These are phyloP conservation scores for Athalia rosae DNA, from an alignment of 2,888 invertebrate genomes.

Conservation along the genomic window DNA sequence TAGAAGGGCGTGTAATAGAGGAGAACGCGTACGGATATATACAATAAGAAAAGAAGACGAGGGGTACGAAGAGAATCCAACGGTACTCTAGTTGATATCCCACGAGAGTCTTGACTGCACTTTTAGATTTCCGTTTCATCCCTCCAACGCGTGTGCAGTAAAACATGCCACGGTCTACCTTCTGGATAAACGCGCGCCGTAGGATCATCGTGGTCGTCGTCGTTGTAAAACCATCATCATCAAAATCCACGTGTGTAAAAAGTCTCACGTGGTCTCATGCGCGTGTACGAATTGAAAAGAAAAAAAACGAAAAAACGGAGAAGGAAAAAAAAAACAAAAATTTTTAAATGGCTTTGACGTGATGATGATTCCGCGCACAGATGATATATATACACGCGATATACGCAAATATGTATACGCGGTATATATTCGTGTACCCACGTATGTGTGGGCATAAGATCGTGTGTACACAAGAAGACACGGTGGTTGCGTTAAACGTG, in stretches of 20 bases:
- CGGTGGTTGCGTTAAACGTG: constrained; percentile 45
- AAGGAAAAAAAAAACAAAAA: constrained; percentile 2
- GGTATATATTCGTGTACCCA: background rate
- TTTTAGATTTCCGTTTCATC: constrained; percentile 48
- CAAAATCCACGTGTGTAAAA: too few species aligned
- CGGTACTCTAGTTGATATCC: constrained; percentile 71
- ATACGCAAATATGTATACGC: background rate
- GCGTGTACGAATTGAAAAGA: background rate
- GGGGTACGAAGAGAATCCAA: constrained; percentile 19
- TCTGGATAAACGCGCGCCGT: constrained; percentile 1
- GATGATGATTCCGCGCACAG: too few species aligned
- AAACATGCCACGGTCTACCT: background rate
- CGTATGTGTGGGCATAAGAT: background rate
- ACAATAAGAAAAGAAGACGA: background rate
- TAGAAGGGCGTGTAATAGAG: too few species aligned
- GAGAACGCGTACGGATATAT: too few species aligned
- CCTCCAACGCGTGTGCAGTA: background rate
- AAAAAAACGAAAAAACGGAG: background rate
- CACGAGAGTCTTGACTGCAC: constrained; percentile 61
- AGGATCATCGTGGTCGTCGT: too few species aligned
- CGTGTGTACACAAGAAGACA: background rate
- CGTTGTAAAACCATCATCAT: too few species aligned
- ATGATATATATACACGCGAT: background rate
- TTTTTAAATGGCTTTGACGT: background rate
- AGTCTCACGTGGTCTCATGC: too few species aligned